Evolutionary conservation across 92 coral and sea anemone species (phyloP).

Genomic region (Blastomussa wellsi): DNA sequence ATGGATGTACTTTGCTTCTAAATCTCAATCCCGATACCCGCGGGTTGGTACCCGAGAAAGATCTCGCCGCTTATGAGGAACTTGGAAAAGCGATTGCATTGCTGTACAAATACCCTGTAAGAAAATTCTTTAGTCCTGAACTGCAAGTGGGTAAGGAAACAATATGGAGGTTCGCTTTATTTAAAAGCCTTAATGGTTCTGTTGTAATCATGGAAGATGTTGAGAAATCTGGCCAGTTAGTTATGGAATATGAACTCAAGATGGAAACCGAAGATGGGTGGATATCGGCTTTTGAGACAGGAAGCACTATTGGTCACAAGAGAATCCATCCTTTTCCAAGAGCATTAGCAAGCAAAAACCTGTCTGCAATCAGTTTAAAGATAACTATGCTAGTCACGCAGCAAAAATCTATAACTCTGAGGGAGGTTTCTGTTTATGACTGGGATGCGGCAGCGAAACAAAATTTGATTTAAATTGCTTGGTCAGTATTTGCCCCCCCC

Average conservation of each 20-base stretch:
- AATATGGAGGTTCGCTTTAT: slow-evolving; percentile 21
- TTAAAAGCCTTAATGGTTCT: slow-evolving; percentile 57
- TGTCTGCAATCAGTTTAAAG: slow-evolving; percentile 45
- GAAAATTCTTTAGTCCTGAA: slow-evolving; percentile 34
- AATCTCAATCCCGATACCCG: slow-evolving; percentile 74
- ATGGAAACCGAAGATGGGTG: slow-evolving; percentile 34
- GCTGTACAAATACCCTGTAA: slow-evolving; percentile 53
- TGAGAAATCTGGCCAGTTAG: slow-evolving; percentile 52
- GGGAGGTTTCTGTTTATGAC: slow-evolving; percentile 65
- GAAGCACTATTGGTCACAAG: slow-evolving; percentile 81
- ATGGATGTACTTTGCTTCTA: slow-evolving; percentile 80
- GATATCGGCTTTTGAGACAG: slow-evolving; percentile 25
- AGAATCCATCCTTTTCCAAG: slow-evolving; percentile 77
- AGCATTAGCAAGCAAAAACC: slow-evolving; percentile 25
- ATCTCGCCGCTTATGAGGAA: slow-evolving; percentile 57
- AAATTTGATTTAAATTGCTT: slow-evolving; percentile 40
- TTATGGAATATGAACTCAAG: slow-evolving; percentile 43
- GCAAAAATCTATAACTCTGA: slow-evolving; percentile 27
- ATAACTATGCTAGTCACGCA: slow-evolving; percentile 57
- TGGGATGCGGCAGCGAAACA: slow-evolving; percentile 64
- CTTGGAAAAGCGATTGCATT: slow-evolving; percentile 66
- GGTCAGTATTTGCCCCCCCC: too few relatives aligned
- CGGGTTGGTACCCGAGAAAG: slow-evolving; percentile 72
- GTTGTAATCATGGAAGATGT: slow-evolving; percentile 78
- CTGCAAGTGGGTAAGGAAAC: slow-evolving; percentile 27